Conservation (phyloP, 2,888 invertebrate genomes). For the Flexamia atlantica region DNA sequence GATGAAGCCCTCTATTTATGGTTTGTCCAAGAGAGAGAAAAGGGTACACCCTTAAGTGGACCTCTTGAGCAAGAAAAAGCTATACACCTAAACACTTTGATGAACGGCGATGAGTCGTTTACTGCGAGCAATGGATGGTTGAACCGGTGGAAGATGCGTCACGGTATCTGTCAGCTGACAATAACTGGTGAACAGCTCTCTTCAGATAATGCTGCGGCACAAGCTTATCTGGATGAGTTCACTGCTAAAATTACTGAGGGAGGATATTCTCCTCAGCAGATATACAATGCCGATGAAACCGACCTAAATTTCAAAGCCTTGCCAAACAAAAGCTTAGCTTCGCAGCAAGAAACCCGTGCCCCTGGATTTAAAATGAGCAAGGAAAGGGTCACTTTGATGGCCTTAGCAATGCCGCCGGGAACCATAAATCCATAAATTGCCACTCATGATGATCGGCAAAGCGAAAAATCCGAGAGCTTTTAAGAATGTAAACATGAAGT, state of each 20-base stretch:
- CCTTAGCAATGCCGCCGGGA: conserved; percentile 70
- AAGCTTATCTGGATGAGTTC: conserved; percentile 64
- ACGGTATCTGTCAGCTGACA: conserved; percentile 68
- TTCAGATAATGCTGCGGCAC: conserved; percentile 64
- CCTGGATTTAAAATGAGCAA: conserved; percentile 69
- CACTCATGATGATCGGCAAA: conserved; percentile 69
- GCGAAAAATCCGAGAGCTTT: conserved; percentile 68
- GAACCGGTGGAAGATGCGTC: conserved; percentile 69
- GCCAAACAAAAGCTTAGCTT: conserved; percentile 68
- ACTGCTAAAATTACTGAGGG: background rate
- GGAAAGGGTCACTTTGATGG: conserved; percentile 69
- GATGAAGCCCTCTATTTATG: conserved; percentile 65
- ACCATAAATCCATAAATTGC: conserved; percentile 66
- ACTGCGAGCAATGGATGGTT: conserved; percentile 70
- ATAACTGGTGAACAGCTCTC: conserved; percentile 67
- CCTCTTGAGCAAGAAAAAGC: conserved; percentile 68
- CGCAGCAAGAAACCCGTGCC: conserved; percentile 64
- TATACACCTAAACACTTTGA: conserved; percentile 64
- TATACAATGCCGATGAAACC: conserved; percentile 70
- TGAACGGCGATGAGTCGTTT: conserved; percentile 66
- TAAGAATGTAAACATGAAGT: conserved; percentile 68
- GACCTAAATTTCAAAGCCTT: conserved; percentile 70
- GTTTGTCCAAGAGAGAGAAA: conserved; percentile 64
- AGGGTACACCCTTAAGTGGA: conserved; percentile 67
- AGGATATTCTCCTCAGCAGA: conserved; percentile 64